Evolutionary conservation across 2,888 invertebrate species (phyloP).

Genomic region (Leptopterna dolabrata): DNA sequence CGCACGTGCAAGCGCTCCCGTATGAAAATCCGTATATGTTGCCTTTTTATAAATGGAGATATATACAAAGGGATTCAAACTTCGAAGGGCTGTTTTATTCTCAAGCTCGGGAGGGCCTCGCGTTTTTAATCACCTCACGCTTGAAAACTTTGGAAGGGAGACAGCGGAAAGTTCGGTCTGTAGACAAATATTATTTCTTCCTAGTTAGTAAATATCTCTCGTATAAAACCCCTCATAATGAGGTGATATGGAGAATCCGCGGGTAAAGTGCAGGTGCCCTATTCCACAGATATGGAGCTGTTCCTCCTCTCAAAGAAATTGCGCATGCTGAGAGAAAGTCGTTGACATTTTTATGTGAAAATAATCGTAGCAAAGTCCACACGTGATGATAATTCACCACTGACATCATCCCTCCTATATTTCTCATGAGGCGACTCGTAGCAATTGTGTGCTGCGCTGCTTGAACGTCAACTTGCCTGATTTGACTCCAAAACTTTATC

Average conservation of each 20-base stretch:
- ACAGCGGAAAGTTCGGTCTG: neutral
- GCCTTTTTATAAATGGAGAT: constrained; percentile 51
- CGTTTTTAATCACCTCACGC: constrained; percentile 38
- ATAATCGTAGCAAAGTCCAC: no score
- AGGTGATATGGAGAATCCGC: neutral
- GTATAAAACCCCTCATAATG: neutral
- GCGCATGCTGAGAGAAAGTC: no score
- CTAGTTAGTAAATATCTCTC: neutral
- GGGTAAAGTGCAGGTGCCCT: neutral
- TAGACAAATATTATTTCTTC: neutral
- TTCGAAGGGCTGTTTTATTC: constrained; percentile 40
- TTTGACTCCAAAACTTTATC: no score
- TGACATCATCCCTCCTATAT: no score
- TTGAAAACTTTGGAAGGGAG: neutral
- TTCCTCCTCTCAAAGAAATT: no score
- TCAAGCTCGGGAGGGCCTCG: neutral
- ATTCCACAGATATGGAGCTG: no score
- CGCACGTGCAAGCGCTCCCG: constrained; percentile 33
- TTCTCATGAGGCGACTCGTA: no score
- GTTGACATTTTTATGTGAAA: no score
- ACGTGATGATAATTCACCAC: no score
- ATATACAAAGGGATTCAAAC: constrained; percentile 45
- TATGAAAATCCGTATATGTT: constrained; percentile 46
- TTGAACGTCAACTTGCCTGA: no score
- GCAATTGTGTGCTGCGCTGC: no score